Evolutionary conservation across 2,888 invertebrate species (phyloP), one percentile per base, ranked within the genome.

Genomic region (Nymphalis urticae): DNA sequence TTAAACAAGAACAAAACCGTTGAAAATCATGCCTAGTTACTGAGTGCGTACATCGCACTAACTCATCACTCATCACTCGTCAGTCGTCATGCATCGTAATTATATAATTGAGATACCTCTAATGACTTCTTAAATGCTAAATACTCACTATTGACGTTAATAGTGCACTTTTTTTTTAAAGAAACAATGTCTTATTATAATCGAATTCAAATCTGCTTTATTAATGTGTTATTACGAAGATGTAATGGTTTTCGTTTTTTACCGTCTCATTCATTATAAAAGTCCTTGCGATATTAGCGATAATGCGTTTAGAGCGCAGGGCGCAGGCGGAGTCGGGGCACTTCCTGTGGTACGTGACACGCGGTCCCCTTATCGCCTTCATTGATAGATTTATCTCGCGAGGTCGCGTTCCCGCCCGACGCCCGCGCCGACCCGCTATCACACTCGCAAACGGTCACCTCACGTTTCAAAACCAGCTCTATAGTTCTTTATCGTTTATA

Each of bases 371-470:
- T 90, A 90, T 92, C 91, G 76, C 80, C 78, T 87, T 89, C 91
- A 92, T 92, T 92, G 91, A 92, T 90, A 89, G 87, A 90, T 90
- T 88, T 92, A 90, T 90, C 90, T 87, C 80, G 68, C 88, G 91
- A 89, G 90, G 90, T 90, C 90, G 86, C 78, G 76, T 69, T 73
- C 75, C 78, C 83, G 78, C 80, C 76, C 78, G 77, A 67, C 73
- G 72, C 68, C 66, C 32, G 60, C 72, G 59, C 66, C 69, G 65
- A 60, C 60, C 53, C 68, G 70, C 70, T 70, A 72, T 72, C 73
- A 63, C 58, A 56, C 67, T 62, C 54, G 54, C 54, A 56, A 64
- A 65, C 71, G 71, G 68, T 68, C 67, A 69, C 68, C 69, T 68
- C 72, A 64, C 70, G 54, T 56, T 66, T 66, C 64, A 64, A 67